Evolutionary conservation across 92 coral and sea anemone genomes (phyloP), one percentile per base, ranked within the genome.

Genomic region (Heliopora coerulea): DNA sequence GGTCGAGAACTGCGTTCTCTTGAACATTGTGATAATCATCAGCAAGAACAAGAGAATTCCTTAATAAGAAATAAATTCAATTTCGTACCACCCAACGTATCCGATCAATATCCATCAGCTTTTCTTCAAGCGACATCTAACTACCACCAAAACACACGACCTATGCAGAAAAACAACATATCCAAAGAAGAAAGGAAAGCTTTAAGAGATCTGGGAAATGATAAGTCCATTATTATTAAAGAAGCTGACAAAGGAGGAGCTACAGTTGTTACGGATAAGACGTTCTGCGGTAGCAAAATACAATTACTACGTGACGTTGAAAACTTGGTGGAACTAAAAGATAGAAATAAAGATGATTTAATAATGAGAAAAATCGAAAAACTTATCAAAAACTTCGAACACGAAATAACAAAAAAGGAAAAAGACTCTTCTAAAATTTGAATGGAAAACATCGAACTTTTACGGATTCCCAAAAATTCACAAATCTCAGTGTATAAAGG

Each of bases 221-320:
- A 84, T 54, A 35, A 65, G 48, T 29, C 88, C 18, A 79, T 73
- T 59, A 79, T 66, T 41, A 59, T 74, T 19, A 63, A 54, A 32
- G 80, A 74, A 27, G 82, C 84, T 6, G 82, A 79, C 84, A 84
- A 84, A 40, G 79, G 79, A 49, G 35, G 77, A 40, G 81, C 82
- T 0, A 39, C 35, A 11, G 66, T 60, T 60, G 14, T 60, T 19
- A 63, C 35, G 52, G 30, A 39, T 35, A 63, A 23, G 29, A 27
- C 70, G 1, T 37, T 37, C 42, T 37, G 11, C 42, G 6, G 11
- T 4, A 37, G 6, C 11, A 37, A 37, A 37, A 37, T 37, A 4
- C 42, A 37, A 37, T 11, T 37, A 4, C 42, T 37, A 37, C 11
- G 6, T 11, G 42, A 37, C 11, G 11, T 4, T 11, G 42, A 37